These are phyloP conservation scores for Ditylenchus weischeri DNA, from an alignment of 2,888 invertebrate species.

Conservation along the genomic window DNA sequence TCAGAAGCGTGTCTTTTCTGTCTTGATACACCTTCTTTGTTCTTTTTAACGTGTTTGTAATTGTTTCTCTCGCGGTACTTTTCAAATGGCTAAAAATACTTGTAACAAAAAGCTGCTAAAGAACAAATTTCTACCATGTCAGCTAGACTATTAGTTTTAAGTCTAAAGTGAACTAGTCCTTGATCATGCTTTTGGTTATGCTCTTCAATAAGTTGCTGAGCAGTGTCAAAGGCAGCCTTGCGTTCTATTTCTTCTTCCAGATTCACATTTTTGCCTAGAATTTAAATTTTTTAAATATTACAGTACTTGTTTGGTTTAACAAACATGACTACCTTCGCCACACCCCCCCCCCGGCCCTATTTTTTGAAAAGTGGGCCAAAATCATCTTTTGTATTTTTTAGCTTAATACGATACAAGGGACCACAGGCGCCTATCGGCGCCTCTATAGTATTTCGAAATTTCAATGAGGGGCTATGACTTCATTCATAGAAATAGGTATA, in stretches of 20 bases:
- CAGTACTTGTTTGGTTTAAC: no score
- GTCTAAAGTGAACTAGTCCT: conserved; percentile 46
- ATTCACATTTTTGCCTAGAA: no score
- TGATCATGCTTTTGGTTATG: conserved; percentile 48
- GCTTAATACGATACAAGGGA: no score
- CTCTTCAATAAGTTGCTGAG: not conserved
- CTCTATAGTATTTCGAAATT: no score
- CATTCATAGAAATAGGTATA: no score
- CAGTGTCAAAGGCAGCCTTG: not conserved
- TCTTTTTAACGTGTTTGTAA: conserved; percentile 55
- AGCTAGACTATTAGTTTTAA: conserved; percentile 52
- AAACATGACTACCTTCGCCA: no score
- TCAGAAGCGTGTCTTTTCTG: conserved; percentile 26
- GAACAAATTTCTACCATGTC: conserved; percentile 39
- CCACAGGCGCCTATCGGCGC: no score
- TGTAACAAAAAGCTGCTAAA: not conserved
- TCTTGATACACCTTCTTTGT: conserved; percentile 22
- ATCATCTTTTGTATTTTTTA: no score
- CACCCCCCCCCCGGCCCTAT: no score
- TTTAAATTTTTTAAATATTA: no score
- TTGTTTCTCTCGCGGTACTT: conserved; percentile 15
- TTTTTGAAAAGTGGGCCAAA: no score
- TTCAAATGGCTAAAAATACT: not conserved
- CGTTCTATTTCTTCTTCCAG: not conserved
- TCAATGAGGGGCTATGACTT: no score